phyloP scores from a whole-genome alignment of 1,140 invertebrate species.

The Saxidomus purpurata region DNA sequence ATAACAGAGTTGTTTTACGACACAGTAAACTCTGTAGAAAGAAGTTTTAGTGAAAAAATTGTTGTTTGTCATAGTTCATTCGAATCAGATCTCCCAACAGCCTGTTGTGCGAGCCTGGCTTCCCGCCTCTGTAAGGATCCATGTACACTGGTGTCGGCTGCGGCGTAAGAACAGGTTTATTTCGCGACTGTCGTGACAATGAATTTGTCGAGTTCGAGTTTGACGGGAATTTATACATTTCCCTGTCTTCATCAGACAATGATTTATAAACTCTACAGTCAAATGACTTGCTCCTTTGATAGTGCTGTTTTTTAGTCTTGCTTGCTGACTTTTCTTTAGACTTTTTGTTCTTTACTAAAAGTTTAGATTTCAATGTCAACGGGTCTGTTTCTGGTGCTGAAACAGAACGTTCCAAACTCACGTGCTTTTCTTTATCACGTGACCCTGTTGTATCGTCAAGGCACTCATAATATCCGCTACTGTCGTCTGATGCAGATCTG shows the following conservation, averaged over 20 bases:
- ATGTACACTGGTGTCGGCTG: constrained; percentile 69
- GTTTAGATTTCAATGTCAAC: constrained; percentile 24
- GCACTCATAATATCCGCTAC: constrained; percentile 76
- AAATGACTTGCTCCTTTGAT: constrained; percentile 57
- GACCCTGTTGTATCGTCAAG: constrained; percentile 39
- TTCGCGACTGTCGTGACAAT: constrained; percentile 42
- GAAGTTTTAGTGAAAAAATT: constrained; percentile 50
- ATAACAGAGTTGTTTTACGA: neutral
- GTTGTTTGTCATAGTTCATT: constrained; percentile 76
- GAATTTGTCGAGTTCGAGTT: constrained; percentile 47
- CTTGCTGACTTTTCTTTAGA: constrained; percentile 49
- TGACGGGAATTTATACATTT: constrained; percentile 74
- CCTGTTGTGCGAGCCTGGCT: constrained; percentile 67
- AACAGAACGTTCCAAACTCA: constrained; percentile 35
- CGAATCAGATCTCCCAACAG: constrained; percentile 71
- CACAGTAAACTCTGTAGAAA: neutral
- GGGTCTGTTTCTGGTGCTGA: constrained; percentile 25
- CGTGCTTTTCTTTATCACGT: constrained; percentile 14
- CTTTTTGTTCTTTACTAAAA: constrained; percentile 48
- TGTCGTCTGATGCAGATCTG: constrained; percentile 75
- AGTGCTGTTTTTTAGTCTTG: constrained; percentile 4
- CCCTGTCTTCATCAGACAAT: constrained; percentile 66
- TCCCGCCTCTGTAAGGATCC: constrained; percentile 67
- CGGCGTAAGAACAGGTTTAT: constrained; percentile 68
- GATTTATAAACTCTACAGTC: constrained; percentile 56